phyloP scores from a whole-genome alignment of 2,113 vertebrate genomes.

The Castor canadensis region DNA sequence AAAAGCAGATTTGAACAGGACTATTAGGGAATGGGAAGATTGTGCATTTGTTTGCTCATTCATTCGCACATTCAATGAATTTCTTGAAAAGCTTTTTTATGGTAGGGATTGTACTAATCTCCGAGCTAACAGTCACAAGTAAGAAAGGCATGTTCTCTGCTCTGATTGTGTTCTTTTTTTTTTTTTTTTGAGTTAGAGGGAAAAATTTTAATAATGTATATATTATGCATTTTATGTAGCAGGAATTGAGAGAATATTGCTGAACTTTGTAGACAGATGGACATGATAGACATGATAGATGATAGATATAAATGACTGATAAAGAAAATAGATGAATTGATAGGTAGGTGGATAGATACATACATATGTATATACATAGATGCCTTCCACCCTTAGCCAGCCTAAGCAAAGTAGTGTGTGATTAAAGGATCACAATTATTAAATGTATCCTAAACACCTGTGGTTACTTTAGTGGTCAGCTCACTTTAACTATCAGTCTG shows the following conservation, averaged over 20 bases:
- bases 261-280: too few relatives aligned
- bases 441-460: not conserved
- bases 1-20: not conserved
- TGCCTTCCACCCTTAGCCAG: not conserved
- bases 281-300: too few relatives aligned
- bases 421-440: not conserved
- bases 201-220: not conserved
- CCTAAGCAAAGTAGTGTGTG: not conserved
- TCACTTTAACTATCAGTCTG: not conserved
- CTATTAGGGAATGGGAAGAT: not conserved
- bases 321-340: too few relatives aligned
- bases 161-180: not conserved
- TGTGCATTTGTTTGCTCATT: not conserved
- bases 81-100: slow-evolving; percentile 4
- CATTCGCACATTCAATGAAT: not conserved
- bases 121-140: not conserved
- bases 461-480: not conserved
- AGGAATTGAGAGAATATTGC: not conserved
- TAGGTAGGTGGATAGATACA: too few relatives aligned
- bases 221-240: not conserved
- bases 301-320: too few relatives aligned
- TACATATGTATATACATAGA: too few relatives aligned
- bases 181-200: not conserved
- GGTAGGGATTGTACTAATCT: not conserved
- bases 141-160: not conserved